phyloP scores from a whole-genome alignment of 2,113 vertebrate species.

The Sula dactylatra region DNA sequence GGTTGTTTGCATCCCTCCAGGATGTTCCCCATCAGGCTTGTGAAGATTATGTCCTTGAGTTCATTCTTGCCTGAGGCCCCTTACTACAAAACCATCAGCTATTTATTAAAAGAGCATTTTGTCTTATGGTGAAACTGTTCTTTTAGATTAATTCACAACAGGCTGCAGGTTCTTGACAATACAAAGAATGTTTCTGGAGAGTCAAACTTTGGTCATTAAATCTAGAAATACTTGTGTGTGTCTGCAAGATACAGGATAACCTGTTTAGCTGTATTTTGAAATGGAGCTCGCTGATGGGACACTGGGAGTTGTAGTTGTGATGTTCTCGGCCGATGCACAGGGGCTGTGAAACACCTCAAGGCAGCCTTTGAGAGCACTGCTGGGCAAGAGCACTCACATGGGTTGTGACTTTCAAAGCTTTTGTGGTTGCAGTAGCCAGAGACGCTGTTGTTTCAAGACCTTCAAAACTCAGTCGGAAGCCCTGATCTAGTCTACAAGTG shows the following conservation, averaged over 20 bases:
- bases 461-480: background rate
- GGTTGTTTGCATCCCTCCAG: no score
- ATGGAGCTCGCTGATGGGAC: background rate
- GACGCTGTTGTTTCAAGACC: background rate
- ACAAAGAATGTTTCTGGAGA: background rate
- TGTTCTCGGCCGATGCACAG: background rate
- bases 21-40: no score
- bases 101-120: background rate
- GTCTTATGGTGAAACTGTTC: background rate
- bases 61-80: no score
- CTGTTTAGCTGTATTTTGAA: background rate
- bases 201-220: background rate
- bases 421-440: background rate
- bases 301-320: background rate
- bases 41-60: no score
- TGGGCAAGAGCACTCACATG: background rate
- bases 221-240: background rate
- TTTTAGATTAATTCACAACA: background rate
- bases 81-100: background rate
- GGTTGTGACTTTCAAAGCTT: background rate
- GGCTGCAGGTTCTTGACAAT: background rate
- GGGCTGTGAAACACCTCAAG: background rate
- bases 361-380: background rate
- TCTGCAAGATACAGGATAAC: background rate
- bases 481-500: background rate